Conservation (phyloP, 2,797 vertebrate species). For the Ataeniobius toweri region DNA sequence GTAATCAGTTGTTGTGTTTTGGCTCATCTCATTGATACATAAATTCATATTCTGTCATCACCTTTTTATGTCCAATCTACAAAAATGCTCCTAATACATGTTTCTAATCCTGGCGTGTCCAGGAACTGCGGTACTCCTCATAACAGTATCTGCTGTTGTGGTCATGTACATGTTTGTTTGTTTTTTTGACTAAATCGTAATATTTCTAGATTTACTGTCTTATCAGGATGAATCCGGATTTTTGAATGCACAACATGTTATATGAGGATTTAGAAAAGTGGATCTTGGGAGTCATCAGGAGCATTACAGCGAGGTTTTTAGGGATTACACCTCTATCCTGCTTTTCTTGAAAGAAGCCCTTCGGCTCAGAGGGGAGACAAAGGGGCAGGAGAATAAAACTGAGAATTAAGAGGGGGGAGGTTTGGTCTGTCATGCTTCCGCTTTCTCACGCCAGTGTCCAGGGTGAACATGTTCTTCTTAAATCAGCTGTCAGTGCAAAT, state of each 20-base stretch:
- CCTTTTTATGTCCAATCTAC: background rate
- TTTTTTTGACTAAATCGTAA: constrained; percentile 24
- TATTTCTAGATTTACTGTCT: constrained; percentile 70
- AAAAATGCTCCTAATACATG: background rate
- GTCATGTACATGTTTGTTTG: background rate
- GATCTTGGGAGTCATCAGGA: constrained; percentile 76
- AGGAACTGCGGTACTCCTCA: constrained; percentile 41
- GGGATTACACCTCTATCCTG: constrained; percentile 80
- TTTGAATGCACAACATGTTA: constrained; percentile 76
- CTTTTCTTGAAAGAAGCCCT: constrained; percentile 79
- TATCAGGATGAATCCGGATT: constrained; percentile 71
- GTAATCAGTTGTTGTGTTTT: constrained; percentile 1
- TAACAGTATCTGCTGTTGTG: background rate
- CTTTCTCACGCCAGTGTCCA: constrained; percentile 38
- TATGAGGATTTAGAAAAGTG: constrained; percentile 78
- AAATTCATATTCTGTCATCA: constrained; percentile 6
- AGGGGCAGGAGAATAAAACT: constrained; percentile 60
- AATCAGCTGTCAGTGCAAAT: constrained; percentile 16
- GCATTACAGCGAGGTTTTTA: constrained; percentile 79
- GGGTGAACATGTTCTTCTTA: background rate
- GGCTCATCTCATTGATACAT: background rate
- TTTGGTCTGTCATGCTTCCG: constrained; percentile 40
- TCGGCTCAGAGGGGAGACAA: constrained; percentile 47
- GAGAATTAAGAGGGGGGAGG: constrained; percentile 63
- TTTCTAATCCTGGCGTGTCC: constrained; percentile 18